Evolutionary conservation across 2,888 invertebrate species (phyloP).

Genomic region (Polia nebulosa): DNA sequence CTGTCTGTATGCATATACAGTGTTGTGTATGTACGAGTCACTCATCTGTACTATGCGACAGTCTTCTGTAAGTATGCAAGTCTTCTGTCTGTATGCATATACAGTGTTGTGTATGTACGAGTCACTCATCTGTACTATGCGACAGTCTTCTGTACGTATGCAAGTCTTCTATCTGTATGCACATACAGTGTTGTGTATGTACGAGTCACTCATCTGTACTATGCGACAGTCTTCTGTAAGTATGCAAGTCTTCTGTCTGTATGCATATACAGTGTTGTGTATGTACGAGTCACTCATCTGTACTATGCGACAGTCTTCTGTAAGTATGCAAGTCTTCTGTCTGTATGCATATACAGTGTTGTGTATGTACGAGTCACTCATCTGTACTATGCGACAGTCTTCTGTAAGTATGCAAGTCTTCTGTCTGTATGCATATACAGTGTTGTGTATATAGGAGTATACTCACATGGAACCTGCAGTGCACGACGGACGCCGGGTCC

Average conservation of each 20-base stretch:
- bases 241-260: not conserved
- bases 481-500: constrained; percentile 95
- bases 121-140: not conserved
- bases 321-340: no score
- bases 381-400: not conserved
- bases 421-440: not conserved
- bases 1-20: no score
- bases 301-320: not conserved
- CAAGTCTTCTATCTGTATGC: no score
- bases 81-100: no score
- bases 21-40: no score
- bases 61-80: not conserved
- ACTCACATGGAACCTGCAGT: constrained; percentile 97
- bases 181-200: no score
- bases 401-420: not conserved
- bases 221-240: not conserved
- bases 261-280: not conserved
- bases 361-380: no score
- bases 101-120: no score
- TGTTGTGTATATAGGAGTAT: not conserved
- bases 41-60: not conserved
- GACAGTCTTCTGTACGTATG: not conserved
- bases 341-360: no score
- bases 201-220: no score
- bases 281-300: not conserved